Evolutionary conservation across 1,140 invertebrate species (phyloP), one percentile per base, ranked within the genome.

Genomic region (Paraescarpia echinospica): DNA sequence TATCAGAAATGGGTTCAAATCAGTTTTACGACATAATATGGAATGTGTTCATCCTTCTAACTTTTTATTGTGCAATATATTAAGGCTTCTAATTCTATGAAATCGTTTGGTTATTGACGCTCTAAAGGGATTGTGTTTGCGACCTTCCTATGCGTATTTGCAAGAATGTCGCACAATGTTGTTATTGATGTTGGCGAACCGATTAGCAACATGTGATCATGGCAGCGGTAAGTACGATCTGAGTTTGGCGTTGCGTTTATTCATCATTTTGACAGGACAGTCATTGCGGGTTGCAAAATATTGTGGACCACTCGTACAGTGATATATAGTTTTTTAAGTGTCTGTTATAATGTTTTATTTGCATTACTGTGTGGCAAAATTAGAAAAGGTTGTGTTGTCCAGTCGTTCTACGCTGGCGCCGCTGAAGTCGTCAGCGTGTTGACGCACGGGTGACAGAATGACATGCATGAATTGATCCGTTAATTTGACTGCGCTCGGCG

Each of bases 181-280:
- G 59, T 77, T 77, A 77, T 77, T 77, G 59, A 77, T 77, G 59
- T 77, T 77, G 59, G 12, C 59, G 59, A 77, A 77, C 59, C 59
- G 59, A 77, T 77, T 77, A 18, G 59, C 59, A 77, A 77, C 59
- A 77, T 77, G 59, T 77, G 59, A 77, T 77, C 59, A 77, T 77
- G 59, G 59, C 59, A 77, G 59, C 59, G 59, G 59, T 77, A 77
- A 77, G 59, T 77, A 77, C 59, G 59, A 77, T 77, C 59, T 77
- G 59, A 77, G 59, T 77, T 77, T 77, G 59, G 59, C 59, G 59
- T 77, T 77, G 59, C 59, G 59, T 77, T 77, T 77, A 77, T 77
- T 77, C 59, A 77, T 77, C 9, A 77, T 77, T 77, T 77, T 77
- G 59, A 77, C 59, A 77, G 59, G 59, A 77, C 59, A 77, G 9